Percentiles rank a stretch among this genome's conserved stretches.
These are phyloP conservation scores for Conistra vaccinii DNA, from an alignment of 2,888 invertebrate genomes.

Conservation along the genomic window DNA sequence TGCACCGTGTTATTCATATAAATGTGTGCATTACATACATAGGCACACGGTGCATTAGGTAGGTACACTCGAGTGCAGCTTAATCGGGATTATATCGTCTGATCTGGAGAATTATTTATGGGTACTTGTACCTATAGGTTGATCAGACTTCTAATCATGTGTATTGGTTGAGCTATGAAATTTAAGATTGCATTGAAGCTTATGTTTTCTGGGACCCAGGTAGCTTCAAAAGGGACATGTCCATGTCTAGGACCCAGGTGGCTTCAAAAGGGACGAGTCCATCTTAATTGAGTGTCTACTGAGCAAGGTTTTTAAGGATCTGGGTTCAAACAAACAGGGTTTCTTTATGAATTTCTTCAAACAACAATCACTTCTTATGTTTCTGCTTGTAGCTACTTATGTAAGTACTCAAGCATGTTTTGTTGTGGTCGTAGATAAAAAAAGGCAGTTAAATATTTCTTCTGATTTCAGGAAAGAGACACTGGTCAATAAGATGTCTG, in stretches of 20 bases:
- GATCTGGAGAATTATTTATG: constrained; percentile 19
- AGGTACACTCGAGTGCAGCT: constrained; percentile 35
- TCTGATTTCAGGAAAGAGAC: neutral
- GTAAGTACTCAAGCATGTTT: neutral
- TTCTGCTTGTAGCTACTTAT: neutral
- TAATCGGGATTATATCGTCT: constrained; percentile 45
- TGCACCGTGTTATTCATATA: constrained; percentile 76
- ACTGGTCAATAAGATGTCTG: too few species aligned
- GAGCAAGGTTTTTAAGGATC: neutral
- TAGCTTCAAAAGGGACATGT: too few species aligned
- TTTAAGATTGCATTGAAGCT: constrained; percentile 12
- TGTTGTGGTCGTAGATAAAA: neutral
- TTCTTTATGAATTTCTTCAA: neutral
- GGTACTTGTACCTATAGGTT: neutral
- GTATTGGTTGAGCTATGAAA: constrained; percentile 6
- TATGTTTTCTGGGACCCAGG: neutral
- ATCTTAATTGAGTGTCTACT: neutral
- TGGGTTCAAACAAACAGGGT: neutral
- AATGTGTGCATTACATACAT: constrained; percentile 71
- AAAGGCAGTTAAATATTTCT: neutral
- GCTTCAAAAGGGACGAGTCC: too few species aligned
- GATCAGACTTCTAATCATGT: constrained; percentile 32
- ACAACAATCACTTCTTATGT: neutral
- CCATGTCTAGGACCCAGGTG: too few species aligned
- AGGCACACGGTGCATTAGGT: constrained; percentile 32